Base-by-base conservation (phyloP, 2,797 vertebrate genomes). In the Hipposideros larvatus region DNA sequence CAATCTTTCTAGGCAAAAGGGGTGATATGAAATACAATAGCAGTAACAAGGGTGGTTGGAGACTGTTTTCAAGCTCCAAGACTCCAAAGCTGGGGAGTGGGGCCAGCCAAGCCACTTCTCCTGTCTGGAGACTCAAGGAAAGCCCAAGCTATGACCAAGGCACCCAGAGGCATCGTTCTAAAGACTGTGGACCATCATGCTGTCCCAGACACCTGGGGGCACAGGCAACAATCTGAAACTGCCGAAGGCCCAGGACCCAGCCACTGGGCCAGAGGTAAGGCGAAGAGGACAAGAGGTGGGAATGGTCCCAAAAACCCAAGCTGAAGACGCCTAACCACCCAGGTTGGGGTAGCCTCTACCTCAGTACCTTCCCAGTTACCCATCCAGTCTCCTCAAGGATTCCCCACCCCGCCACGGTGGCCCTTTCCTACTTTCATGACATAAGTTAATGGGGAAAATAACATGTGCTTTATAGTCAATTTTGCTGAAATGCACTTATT, bases 401-500 rank as follows among this genome's bases (percentile, higher is more conserved):
- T 34, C 41, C 51, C n/a, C 43, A 82, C 22, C 34, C 46, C 11
- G 87, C 59, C 57, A 51, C 0, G 2, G 87, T 14, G 95, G 87
- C 66, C 79, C 74, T 87, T 90, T 73, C n/a, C 55, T 83, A 70
- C 77, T 88, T 96, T 73, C 48, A 65, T 63, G 65, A 94, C 77
- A 11, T 68, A 95, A 96, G 59, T 65, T 84, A 96, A 89, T 87
- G 71, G 85, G 37, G 55, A 75, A 96, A 97, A 96, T n/a, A 95
- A 74, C 73, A 87, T 26, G 73, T 91, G 84, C 46, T 80, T 95
- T 96, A 77, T 26, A 90, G 84, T 15, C 90, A 96, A 93, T 95
- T 94, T 87, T 93, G 93, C 74, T 90, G 84, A 90, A 91, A 92
- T 73, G 91, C 91, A 97, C 95, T 97, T 96, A 96, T 93, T 95